Base-by-base conservation (phyloP, 2,797 vertebrate genomes). In the Bovichtus diacanthus region DNA sequence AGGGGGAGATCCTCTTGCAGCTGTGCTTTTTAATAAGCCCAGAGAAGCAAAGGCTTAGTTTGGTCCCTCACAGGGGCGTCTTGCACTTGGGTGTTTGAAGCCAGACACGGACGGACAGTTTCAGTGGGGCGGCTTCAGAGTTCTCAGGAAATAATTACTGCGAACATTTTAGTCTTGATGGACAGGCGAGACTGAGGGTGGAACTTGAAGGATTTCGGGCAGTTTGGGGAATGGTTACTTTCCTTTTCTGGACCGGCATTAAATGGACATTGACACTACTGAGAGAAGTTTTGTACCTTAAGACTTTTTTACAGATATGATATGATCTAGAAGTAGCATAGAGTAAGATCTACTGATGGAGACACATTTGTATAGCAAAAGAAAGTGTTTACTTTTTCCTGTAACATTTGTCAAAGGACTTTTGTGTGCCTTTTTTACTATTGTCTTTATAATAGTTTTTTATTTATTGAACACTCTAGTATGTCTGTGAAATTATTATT, bases 371-470 rank as follows among this genome's bases (percentile, higher is more conserved):
- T 96, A 94, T 93, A 92, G 92, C 84, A 85, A 93, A 82, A 94
- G 93, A 93, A 96, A 95, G 95, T 95, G 95, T 97, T 97, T 96
- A 96, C 96, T 95, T 94, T 96, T 95, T 92, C 91, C 94, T 95
- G 95, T 96, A 95, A 94, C 95, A 94, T 94, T 97, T 96, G 97
- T 99, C 97, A 95, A 96, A 97, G 95, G 96, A 98, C 97, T 97
- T 93, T 93, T 96, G 96, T 99, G 98, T 99, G 97, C 98, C 98
- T 99, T 99, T 97, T 99, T 99, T 98, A 97, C 97, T 95, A 96
- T 95, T 94, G 93, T 97, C 97, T 97, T 98, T 97, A 94, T 91
- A 96, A 95, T 95, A 95, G 96, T 96, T 94, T 94, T 93, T 92
- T 89, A 96, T 96, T 96, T 96, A 95, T 94, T 95, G 92, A 96